Conservation (phyloP, 2,888 invertebrate genomes). For the Trichopria drosophilae region DNA sequence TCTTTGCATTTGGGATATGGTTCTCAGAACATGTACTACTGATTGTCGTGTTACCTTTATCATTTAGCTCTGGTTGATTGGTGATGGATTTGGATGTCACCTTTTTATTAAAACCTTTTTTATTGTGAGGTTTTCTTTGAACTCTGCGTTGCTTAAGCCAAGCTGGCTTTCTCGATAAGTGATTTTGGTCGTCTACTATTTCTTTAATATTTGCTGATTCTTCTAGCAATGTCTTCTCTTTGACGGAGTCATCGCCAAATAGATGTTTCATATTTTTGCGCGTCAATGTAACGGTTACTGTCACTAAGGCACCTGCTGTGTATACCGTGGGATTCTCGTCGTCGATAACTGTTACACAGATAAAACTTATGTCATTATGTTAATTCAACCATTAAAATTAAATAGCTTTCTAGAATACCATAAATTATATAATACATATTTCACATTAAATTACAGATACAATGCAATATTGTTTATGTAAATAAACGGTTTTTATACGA, state of each 20-base stretch:
- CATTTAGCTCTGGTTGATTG: constrained; percentile 3
- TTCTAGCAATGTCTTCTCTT: constrained; percentile 62
- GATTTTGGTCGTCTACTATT: constrained; percentile 60
- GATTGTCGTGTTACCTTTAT: constrained; percentile 44
- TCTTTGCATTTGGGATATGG: constrained; percentile 22
- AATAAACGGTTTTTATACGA: too few relatives aligned
- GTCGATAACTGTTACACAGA: constrained; percentile 88
- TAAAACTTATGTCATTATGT: constrained; percentile 18
- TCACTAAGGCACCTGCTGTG: constrained; percentile 96
- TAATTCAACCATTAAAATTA: background rate
- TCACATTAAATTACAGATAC: too few relatives aligned
- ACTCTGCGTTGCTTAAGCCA: constrained; percentile 81
- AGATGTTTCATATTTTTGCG: constrained; percentile 82
- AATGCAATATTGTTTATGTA: too few relatives aligned
- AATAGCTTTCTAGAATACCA: too few relatives aligned
- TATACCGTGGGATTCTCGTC: constrained; percentile 97
- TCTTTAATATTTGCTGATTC: constrained; percentile 54
- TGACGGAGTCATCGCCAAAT: constrained; percentile 77
- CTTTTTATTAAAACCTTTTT: constrained; percentile 58
- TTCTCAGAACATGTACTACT: constrained; percentile 40
- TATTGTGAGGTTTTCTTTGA: constrained; percentile 67
- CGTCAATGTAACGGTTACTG: constrained; percentile 86
- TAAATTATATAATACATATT: too few relatives aligned
- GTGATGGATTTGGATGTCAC: constrained; percentile 37
- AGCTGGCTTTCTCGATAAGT: constrained; percentile 71